A percentile compares a stretch with the other conserved stretches of the same genome.
Conservation (phyloP, 2,797 vertebrate genomes). For the Enteromius anoplus region DNA sequence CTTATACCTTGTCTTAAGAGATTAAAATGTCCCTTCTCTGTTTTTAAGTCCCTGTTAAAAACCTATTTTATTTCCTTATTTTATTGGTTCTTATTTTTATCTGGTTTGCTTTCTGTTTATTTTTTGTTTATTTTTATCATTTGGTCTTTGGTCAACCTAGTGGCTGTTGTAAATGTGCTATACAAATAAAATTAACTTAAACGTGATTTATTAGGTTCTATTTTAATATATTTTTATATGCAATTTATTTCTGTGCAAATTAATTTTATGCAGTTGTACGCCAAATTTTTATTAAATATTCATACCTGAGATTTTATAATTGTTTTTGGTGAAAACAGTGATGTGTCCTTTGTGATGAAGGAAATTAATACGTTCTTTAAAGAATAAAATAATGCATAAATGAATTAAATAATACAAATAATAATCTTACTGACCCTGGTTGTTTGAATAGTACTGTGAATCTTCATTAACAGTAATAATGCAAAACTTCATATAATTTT, state of each 20-base stretch:
- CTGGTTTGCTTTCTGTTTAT: background rate
- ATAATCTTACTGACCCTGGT: background rate
- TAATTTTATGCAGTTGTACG: background rate
- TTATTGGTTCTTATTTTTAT: background rate
- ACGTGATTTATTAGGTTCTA: background rate
- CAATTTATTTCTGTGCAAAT: background rate
- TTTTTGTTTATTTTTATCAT: background rate
- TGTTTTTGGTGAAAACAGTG: background rate
- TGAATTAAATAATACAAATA: too few relatives aligned
- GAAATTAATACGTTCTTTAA: background rate
- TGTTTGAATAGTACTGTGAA: too few relatives aligned
- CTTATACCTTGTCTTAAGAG: background rate
- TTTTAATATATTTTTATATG: slow-evolving; percentile 1
- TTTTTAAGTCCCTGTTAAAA: background rate
- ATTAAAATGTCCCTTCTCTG: background rate
- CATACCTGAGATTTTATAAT: slow-evolving; percentile 1
- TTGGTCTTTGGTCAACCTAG: background rate
- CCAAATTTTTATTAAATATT: background rate
- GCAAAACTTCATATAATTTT: background rate
- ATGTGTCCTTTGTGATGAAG: background rate
- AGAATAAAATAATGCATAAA: too few relatives aligned
- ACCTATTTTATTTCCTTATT: background rate
- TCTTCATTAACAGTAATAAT: background rate
- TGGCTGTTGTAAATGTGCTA: background rate
- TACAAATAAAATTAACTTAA: background rate